Percentiles rank a stretch among this genome's conserved stretches.
Evolutionary conservation across 2,797 vertebrate genomes (phyloP).

Genomic region (Pygocentrus nattereri): DNA sequence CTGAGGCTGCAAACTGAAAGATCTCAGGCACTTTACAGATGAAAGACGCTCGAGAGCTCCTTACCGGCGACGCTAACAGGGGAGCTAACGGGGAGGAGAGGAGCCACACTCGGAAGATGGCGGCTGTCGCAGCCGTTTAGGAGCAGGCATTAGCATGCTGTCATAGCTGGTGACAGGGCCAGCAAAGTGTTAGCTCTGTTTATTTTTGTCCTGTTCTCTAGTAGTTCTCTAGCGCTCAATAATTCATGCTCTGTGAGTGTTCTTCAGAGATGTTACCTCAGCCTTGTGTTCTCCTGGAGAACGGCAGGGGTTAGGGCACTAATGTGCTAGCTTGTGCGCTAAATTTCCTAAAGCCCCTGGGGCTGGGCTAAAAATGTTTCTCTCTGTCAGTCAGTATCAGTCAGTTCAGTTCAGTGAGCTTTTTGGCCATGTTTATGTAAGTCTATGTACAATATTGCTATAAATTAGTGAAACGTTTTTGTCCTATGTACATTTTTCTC

Average conservation of each 20-base stretch:
- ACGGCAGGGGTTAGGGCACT: background rate
- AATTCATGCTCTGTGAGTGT: conserved; percentile 35
- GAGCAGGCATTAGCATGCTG: conserved; percentile 13
- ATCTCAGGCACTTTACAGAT: conserved; percentile 50
- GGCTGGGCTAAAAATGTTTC: background rate
- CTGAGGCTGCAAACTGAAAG: conserved; percentile 64
- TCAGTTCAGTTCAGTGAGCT: background rate
- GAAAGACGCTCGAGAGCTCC: conserved; percentile 19
- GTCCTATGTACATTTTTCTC: no score
- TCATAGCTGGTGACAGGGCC: conserved; percentile 15
- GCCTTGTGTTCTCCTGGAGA: background rate
- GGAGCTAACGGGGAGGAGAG: conserved; percentile 21
- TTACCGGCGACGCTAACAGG: conserved; percentile 22
- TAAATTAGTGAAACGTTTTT: no score
- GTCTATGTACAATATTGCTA: no score
- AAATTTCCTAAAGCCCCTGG: background rate
- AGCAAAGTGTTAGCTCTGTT: conserved; percentile 17
- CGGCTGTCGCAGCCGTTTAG: conserved; percentile 4
- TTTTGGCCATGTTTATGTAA: background rate
- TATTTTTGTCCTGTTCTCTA: conserved; percentile 31
- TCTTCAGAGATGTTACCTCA: background rate
- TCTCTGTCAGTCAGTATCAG: background rate
- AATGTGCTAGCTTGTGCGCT: background rate
- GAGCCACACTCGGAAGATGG: conserved; percentile 27
- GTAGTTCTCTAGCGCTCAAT: conserved; percentile 1